phyloP scores from a whole-genome alignment of 2,888 invertebrate species.

The Oxycera nigricornis region DNA sequence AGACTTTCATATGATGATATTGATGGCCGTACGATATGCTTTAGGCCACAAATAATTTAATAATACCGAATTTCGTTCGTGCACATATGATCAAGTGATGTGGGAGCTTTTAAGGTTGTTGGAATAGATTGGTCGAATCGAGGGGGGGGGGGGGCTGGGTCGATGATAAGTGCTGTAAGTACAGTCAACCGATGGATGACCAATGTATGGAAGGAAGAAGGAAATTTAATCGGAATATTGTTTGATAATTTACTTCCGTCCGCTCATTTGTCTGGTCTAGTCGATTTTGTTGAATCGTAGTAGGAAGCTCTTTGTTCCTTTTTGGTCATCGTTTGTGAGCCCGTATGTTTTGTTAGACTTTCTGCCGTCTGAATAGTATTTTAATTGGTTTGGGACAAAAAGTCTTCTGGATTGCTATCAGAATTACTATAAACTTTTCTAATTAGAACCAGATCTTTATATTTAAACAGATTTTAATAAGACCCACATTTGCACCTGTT shows the following conservation, averaged over 20 bases:
- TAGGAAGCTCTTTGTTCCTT: too few relatives aligned
- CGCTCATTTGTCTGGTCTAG: constrained; percentile 23
- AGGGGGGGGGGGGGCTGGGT: not conserved
- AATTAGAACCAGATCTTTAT: too few relatives aligned
- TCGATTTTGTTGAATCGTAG: too few relatives aligned
- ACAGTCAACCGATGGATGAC: not conserved
- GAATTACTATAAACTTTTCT: too few relatives aligned
- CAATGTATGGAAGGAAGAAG: not conserved
- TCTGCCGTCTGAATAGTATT: too few relatives aligned
- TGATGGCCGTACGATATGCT: constrained; percentile 19
- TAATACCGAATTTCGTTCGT: constrained; percentile 33
- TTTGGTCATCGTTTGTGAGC: too few relatives aligned
- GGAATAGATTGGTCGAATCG: not conserved
- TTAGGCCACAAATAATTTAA: constrained; percentile 34
- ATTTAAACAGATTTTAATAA: too few relatives aligned
- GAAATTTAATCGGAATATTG: constrained; percentile 24
- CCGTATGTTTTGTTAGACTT: too few relatives aligned
- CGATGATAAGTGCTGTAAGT: not conserved
- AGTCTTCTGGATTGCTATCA: too few relatives aligned
- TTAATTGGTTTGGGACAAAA: too few relatives aligned
- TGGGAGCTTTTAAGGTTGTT: not conserved
- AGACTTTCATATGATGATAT: constrained; percentile 2
- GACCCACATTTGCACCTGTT: too few relatives aligned
- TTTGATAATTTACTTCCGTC: constrained; percentile 35
- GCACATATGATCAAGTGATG: constrained; percentile 15